Base-by-base conservation (phyloP, 2,113 vertebrate species). In the Noturus placidus region DNA sequence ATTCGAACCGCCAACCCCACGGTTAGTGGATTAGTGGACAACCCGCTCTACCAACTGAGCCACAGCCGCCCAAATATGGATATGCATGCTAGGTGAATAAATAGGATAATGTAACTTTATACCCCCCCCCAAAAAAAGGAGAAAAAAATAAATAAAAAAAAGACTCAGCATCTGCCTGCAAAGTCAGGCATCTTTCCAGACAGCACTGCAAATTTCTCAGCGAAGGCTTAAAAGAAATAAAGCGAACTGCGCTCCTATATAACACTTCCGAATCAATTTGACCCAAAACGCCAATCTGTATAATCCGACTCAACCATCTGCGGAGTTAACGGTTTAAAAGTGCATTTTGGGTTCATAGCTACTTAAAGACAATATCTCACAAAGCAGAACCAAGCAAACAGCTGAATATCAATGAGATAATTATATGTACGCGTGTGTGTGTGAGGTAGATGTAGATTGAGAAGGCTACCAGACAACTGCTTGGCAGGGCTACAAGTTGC, bases 401-500 rank as follows among this genome's bases (percentile, higher is more conserved):
- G 57, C 20, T 69, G 61, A 50, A 65, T 10, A 67, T 80, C 42
- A 80, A 5, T 52, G 30, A 79, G 59, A 83, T n/a, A 83, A 25
- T 59, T 50, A 10, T 50, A 50, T 50, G 9, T 50, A 10, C 9
- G 46, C 10, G 46, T 50, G 46, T 10, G 46, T 46, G 81, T 20
- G 11, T 56, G 22, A 56, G 57, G 20, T 79, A 65, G 15, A 46
- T 2, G 69, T 27, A 57, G n/a, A 33, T 63, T 0, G 6, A 76
- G 38, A 82, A 83, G 35, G 35, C 85, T 81, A 54, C 15, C 65
- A 82, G 65, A 76, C n/a, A 54, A 80, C 54, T 76, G 42, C 88
- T 87, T 88, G 82, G 82, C 74, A 74, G 54, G 83, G 86, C 57
- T 84, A 74, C n/a, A 82, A 90, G 91, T 91, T 91, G 86, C 91